Base-by-base conservation (phyloP, 2,797 vertebrate genomes). In the Psittacula echo region DNA sequence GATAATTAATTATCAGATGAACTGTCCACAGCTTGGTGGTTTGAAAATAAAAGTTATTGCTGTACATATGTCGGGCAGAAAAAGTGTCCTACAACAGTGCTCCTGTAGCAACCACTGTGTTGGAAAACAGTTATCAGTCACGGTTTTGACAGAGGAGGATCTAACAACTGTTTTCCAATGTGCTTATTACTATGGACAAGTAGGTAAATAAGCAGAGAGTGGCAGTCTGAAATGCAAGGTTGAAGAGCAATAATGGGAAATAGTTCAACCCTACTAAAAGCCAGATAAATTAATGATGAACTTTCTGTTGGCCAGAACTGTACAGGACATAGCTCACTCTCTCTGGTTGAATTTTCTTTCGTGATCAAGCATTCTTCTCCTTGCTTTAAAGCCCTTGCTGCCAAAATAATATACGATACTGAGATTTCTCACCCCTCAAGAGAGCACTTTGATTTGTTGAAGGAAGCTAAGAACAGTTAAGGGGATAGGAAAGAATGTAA, bases 371-470 rank as follows among this genome's bases (percentile, higher is more conserved):
- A 45, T 62, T 88, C 45, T 76, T 70, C 41, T 85, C 32, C 39
- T 54, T 89, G 61, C 44, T 94, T 90, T 86, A 82, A 92, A 76
- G 56, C 23, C 26, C 37, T 93, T 62, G 44, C 73, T 94, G 80
- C 41, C 51, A 76, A 92, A 95, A 64, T 82, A 73, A 71, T 66
- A 41, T 58, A 87, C 0, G 0, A 90, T 72, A 70, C 76, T 88
- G 77, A 93, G 74, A 90, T 91, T 90, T 94, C 93, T 86, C 77
- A 94, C 64, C 85, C 83, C 91, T 91, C 73, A 91, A 73, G 89
- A 94, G 95, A 74, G 67, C 64, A 53, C 76, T 94, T 89, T 79
- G 79, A 79, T 94, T 94, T 86, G 76, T 66, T 91, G 82, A 92
- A 88, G 41, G 50, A 85, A 86, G 30, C 37, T 76, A 82, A 71